phyloP scores from a whole-genome alignment of 1,140 invertebrate species.

The Drosophila pachea region DNA sequence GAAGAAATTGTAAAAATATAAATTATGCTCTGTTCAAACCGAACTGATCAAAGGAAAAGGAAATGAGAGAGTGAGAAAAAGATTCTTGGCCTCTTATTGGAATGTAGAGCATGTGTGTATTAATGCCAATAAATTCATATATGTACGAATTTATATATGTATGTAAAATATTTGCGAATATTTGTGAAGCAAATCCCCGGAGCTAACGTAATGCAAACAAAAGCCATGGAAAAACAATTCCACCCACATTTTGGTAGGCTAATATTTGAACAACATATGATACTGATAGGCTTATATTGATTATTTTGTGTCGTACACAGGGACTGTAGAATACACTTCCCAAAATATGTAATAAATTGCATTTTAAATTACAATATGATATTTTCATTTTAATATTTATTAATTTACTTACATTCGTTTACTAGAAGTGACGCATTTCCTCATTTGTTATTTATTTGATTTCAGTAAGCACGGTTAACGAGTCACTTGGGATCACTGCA shows the following conservation, averaged over 20 bases:
- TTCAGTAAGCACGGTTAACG: constrained; percentile 22
- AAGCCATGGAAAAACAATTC: constrained; percentile 10
- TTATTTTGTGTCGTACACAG: constrained; percentile 1
- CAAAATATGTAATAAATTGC: not conserved
- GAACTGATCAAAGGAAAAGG: not conserved
- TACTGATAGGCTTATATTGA: constrained; percentile 20
- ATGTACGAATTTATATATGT: constrained; percentile 1
- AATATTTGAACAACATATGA: not conserved
- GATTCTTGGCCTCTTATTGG: not conserved
- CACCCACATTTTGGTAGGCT: not conserved
- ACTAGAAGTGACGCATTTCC: constrained; percentile 64
- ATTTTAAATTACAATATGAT: not conserved
- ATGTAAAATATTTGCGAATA: not conserved
- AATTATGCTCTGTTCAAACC: too few species aligned
- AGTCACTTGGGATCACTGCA: not conserved
- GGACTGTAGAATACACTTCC: not conserved
- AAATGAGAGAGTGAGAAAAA: constrained; percentile 1
- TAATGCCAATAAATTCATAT: constrained; percentile 29
- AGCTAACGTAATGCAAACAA: constrained; percentile 24
- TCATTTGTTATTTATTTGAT: constrained; percentile 8
- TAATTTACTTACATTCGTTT: constrained; percentile 59
- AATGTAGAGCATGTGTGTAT: not conserved
- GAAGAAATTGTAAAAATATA: too few species aligned
- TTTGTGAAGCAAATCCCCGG: constrained; percentile 24
- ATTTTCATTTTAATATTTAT: not conserved